These are phyloP conservation scores for Syrrhaptes paradoxus DNA, from an alignment of 2,113 vertebrate genomes.

Conservation along the genomic window DNA sequence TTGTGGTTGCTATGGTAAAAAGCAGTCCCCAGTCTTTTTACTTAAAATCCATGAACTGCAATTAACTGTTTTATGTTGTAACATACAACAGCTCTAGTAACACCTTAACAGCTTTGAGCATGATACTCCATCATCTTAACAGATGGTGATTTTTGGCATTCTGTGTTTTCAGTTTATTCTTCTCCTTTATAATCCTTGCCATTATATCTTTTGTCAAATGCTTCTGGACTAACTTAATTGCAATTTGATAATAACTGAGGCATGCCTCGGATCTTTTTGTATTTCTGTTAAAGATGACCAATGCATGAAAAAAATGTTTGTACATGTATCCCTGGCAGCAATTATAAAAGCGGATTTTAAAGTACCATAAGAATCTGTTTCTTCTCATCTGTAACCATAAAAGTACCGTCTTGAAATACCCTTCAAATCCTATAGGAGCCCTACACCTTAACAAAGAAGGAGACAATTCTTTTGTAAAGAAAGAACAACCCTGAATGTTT, in stretches of 20 bases:
- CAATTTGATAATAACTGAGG: not conserved
- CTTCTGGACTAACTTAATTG: slow-evolving; percentile 9
- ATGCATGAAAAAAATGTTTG: not conserved
- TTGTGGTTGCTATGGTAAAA: slow-evolving; percentile 70
- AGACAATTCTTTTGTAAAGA: not conserved
- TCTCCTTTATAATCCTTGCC: slow-evolving; percentile 39
- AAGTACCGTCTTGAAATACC: not conserved
- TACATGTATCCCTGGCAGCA: not conserved
- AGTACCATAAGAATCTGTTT: not conserved
- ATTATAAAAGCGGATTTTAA: slow-evolving; percentile 1
- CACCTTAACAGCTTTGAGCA: slow-evolving; percentile 70
- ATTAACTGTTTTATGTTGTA: slow-evolving; percentile 69
- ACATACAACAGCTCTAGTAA: slow-evolving; percentile 66
- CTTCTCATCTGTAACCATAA: not conserved
- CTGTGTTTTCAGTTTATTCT: slow-evolving; percentile 58
- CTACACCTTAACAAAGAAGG: not conserved
- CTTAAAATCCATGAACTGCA: slow-evolving; percentile 57
- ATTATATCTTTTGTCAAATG: slow-evolving; percentile 50
- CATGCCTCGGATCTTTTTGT: not conserved
- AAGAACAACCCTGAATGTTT: not conserved
- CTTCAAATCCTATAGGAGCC: not conserved
- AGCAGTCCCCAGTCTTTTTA: slow-evolving; percentile 39
- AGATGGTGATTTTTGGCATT: slow-evolving; percentile 70
- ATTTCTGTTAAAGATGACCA: not conserved
- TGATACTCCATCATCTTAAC: slow-evolving; percentile 53